A percentile compares a stretch with the other conserved stretches of the same genome.
Conservation (phyloP, 2,797 vertebrate genomes). For the Enteromius unitaeniatus region DNA sequence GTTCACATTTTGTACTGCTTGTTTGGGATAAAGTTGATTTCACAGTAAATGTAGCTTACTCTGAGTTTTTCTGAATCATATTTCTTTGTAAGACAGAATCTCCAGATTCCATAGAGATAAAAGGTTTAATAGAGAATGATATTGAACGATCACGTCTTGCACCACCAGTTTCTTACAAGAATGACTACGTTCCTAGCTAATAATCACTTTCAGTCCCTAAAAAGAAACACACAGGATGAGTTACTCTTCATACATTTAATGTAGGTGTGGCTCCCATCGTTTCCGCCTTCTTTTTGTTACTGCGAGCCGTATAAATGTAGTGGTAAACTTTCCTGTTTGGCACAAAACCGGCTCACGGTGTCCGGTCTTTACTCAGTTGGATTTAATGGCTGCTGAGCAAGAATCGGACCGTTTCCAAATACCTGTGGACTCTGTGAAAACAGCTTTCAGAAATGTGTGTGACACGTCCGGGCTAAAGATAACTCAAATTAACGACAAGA, state of each 20-base stretch:
- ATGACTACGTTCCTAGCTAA: neutral
- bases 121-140: conserved; percentile 65
- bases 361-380: neutral
- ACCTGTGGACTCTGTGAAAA: neutral
- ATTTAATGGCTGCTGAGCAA: neutral
- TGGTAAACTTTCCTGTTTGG: neutral
- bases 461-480: neutral
- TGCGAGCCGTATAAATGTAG: neutral
- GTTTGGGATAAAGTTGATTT: conserved; percentile 51
- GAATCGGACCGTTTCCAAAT: neutral
- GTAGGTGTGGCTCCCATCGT: neutral
- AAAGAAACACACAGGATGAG: neutral
- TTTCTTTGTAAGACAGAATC: conserved; percentile 74
- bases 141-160: neutral
- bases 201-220: neutral
- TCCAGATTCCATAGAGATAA: conserved; percentile 73
- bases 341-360: neutral
- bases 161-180: neutral
- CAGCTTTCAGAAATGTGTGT: neutral
- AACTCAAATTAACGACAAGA: neutral
- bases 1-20: conserved; percentile 46
- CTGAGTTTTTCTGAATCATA: conserved; percentile 22
- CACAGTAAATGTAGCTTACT: conserved; percentile 26
- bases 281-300: neutral
- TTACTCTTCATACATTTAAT: neutral